These are phyloP conservation scores for Mesitornis unicolor DNA, from an alignment of 2,113 vertebrate species.

Conservation along the genomic window DNA sequence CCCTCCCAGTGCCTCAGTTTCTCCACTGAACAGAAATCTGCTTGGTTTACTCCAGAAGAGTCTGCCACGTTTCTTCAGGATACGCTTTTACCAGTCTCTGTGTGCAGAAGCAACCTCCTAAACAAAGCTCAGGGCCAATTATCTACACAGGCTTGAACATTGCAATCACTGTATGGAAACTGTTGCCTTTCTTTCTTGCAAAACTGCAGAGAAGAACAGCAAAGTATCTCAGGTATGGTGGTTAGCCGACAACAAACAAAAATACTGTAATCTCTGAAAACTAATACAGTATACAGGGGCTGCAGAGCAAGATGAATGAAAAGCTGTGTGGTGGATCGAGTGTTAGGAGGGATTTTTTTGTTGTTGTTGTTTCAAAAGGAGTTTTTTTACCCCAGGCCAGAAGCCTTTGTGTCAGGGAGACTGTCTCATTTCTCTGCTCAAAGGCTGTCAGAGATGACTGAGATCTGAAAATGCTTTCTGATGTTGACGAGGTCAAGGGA, in stretches of 20 bases:
- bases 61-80: not conserved
- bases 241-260: slow-evolving; percentile 56
- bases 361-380: slow-evolving; percentile 79
- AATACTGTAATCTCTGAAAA: slow-evolving; percentile 62
- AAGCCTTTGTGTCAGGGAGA: slow-evolving; percentile 83
- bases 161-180: not conserved
- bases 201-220: not conserved
- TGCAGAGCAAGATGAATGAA: slow-evolving; percentile 73
- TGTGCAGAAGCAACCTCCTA: not conserved
- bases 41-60: not conserved
- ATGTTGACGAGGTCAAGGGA: slow-evolving; percentile 84
- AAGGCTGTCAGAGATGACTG: slow-evolving; percentile 86
- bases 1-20: not conserved
- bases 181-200: not conserved
- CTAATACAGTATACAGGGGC: slow-evolving; percentile 54
- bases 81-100: not conserved
- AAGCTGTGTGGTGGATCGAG: slow-evolving; percentile 73
- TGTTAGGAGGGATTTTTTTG: slow-evolving; percentile 58
- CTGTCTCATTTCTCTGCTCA: slow-evolving; percentile 85
- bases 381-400: slow-evolving; percentile 82
- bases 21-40: not conserved
- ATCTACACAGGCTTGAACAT: not conserved
- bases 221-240: slow-evolving; percentile 37
- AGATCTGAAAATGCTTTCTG: slow-evolving; percentile 83
- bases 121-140: not conserved